phyloP scores from a whole-genome alignment of 2,888 invertebrate species.

The Sympetrum striolatum region DNA sequence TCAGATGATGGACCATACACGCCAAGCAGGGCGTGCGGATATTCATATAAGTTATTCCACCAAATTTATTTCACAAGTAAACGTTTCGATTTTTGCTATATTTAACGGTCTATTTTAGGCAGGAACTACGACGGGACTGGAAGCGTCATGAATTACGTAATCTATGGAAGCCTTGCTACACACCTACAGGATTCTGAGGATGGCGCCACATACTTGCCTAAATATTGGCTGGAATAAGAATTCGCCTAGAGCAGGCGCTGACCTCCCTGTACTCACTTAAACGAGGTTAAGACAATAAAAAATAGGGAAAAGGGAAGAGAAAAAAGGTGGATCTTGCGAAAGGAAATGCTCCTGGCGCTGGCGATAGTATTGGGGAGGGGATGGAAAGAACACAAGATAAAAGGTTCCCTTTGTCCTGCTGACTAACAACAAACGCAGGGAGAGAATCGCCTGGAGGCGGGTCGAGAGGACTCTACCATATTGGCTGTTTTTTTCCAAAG shows the following conservation, averaged over 20 bases:
- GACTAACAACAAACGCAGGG: slow-evolving; percentile 23
- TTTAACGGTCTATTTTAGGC: too few species aligned
- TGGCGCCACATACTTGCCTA: too few species aligned
- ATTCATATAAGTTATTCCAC: too few species aligned
- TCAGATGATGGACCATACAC: too few species aligned
- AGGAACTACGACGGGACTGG: too few species aligned
- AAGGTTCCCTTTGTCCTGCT: slow-evolving; percentile 33
- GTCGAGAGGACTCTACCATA: neutral
- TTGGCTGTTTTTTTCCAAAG: neutral
- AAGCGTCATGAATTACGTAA: too few species aligned
- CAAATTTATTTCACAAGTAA: too few species aligned
- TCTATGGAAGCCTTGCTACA: too few species aligned
- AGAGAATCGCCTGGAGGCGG: slow-evolving; percentile 10
- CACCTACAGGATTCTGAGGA: too few species aligned
- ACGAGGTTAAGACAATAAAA: neutral
- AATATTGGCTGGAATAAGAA: neutral
- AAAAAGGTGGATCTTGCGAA: neutral
- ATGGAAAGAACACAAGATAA: slow-evolving; percentile 36
- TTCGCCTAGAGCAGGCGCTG: neutral
- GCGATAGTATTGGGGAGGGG: neutral
- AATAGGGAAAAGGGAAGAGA: neutral
- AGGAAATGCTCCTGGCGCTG: neutral
- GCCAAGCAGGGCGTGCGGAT: too few species aligned
- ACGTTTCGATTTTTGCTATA: too few species aligned
- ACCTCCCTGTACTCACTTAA: neutral